Conservation (phyloP, 2,113 vertebrate species). For the Cephalopterus ornatus region DNA sequence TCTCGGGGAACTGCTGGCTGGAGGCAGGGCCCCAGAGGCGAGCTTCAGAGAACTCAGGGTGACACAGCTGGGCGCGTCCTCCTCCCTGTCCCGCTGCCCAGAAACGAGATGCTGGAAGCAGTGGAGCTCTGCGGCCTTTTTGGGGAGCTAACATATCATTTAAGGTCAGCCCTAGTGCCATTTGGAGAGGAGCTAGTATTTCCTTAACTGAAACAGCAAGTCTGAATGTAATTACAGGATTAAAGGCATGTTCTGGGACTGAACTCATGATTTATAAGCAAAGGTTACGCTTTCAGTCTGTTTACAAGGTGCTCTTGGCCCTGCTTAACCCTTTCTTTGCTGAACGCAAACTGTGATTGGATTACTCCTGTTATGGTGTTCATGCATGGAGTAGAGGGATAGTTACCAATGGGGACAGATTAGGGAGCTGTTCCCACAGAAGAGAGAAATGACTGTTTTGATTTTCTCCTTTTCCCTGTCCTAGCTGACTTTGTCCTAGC, state of each 20-base stretch:
- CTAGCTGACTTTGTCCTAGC: background rate
- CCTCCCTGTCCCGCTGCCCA: background rate
- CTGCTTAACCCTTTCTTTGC: conserved; percentile 29
- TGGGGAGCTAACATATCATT: conserved; percentile 68
- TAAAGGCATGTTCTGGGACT: conserved; percentile 66
- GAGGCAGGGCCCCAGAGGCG: background rate
- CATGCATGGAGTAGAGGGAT: background rate
- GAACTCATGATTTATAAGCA: conserved; percentile 67
- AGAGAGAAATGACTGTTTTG: background rate
- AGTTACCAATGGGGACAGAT: background rate
- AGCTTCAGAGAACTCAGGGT: background rate
- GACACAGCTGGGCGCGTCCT: fast-evolving
- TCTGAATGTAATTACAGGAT: conserved; percentile 75
- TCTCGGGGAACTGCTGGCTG: background rate
- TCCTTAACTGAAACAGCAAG: conserved; percentile 73
- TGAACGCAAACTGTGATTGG: background rate
- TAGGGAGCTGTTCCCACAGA: background rate
- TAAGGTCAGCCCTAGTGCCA: conserved; percentile 60
- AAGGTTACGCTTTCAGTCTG: conserved; percentile 68
- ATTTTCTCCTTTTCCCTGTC: background rate
- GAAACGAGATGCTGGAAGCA: background rate
- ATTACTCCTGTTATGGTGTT: background rate
- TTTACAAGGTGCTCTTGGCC: conserved; percentile 43
- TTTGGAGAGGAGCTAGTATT: conserved; percentile 74
- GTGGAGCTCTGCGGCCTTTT: background rate